These are phyloP conservation scores for Calidris pugnax DNA, from an alignment of 2,113 vertebrate species.

Conservation along the genomic window DNA sequence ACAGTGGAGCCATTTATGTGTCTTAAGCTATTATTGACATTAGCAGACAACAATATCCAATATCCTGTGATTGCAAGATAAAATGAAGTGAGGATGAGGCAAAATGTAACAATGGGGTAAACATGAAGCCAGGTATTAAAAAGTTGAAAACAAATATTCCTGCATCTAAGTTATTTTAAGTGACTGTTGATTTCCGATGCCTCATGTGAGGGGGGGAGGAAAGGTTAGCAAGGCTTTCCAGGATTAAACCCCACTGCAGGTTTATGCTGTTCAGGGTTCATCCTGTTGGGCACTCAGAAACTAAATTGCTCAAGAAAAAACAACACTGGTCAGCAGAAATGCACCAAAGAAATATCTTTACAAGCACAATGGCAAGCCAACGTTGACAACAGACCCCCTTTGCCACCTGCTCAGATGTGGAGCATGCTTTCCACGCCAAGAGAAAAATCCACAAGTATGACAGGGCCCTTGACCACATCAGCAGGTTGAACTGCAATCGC, in stretches of 20 bases:
- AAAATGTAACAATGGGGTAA: background rate
- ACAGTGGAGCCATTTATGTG: background rate
- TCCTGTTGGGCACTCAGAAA: background rate
- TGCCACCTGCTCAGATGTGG: background rate
- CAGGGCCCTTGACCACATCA: background rate
- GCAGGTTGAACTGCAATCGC: background rate
- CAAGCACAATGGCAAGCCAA: background rate
- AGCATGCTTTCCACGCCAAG: background rate
- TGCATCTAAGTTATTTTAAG: background rate
- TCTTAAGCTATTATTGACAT: background rate
- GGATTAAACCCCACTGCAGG: background rate
- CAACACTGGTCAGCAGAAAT: background rate
- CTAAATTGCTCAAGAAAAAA: background rate
- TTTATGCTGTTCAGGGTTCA: background rate
- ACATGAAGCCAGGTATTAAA: background rate
- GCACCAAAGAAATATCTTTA: background rate
- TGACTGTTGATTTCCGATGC: background rate
- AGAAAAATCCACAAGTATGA: background rate
- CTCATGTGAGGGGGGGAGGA: accelerated
- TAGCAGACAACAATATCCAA: background rate
- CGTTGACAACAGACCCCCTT: background rate
- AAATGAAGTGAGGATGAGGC: background rate
- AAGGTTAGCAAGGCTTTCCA: background rate
- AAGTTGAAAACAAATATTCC: background rate
- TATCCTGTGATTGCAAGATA: background rate